These are phyloP conservation scores for Ivindomyrus marchei DNA, from an alignment of 2,113 vertebrate species.

Conservation along the genomic window DNA sequence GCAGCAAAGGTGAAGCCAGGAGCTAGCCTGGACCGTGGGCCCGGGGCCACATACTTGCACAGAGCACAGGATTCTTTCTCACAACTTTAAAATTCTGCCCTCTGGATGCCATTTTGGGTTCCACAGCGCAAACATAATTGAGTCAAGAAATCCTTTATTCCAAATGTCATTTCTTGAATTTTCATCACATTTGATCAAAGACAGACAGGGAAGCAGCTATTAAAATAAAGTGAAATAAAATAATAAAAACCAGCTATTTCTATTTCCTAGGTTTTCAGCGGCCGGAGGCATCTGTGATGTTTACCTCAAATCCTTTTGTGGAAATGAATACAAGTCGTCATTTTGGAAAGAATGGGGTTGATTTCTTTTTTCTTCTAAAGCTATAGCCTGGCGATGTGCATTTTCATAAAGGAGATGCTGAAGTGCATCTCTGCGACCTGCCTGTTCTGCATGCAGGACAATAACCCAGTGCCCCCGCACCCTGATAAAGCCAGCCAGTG, in stretches of 20 bases:
- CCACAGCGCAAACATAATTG: conserved; percentile 9
- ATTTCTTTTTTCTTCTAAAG: conserved; percentile 14
- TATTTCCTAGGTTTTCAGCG: conserved; percentile 3
- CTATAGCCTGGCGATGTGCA: background rate
- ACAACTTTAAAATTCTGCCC: conserved; percentile 9
- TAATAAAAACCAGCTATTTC: conserved; percentile 10
- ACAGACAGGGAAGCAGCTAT: conserved; percentile 12
- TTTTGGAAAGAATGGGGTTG: background rate
- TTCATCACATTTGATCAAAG: conserved; percentile 20
- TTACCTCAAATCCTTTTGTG: conserved; percentile 17
- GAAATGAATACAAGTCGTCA: conserved; percentile 3
- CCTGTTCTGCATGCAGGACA: background rate
- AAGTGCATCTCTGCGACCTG: background rate
- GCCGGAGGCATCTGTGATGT: conserved; percentile 10
- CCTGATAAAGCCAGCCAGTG: background rate
- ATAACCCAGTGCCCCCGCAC: background rate
- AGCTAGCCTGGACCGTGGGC: background rate
- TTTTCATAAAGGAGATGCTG: background rate
- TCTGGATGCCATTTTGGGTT: conserved; percentile 12
- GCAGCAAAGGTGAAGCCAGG: background rate
- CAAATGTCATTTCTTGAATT: conserved; percentile 18
- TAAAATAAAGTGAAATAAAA: conserved; percentile 15
- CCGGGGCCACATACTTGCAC: background rate
- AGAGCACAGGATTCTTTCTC: background rate
- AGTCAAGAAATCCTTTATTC: conserved; percentile 15